Conservation (phyloP, 2,113 vertebrate genomes). For the Anthoscopus minutus region DNA sequence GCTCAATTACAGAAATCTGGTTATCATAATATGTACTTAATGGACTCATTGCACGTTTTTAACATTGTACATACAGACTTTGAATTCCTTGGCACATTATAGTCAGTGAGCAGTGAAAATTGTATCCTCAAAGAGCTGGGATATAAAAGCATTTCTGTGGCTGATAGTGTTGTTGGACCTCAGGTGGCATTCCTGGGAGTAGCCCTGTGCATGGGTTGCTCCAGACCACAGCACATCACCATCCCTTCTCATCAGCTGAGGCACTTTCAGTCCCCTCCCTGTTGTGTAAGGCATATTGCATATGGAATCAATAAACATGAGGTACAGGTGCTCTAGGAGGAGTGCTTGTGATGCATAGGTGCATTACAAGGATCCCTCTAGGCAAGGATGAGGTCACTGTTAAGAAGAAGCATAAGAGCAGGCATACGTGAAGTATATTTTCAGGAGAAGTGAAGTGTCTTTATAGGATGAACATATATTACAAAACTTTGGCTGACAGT, state of each 20-base stretch:
- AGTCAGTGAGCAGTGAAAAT: background rate
- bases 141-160: background rate
- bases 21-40: background rate
- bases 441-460: background rate
- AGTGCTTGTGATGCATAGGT: background rate
- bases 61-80: background rate
- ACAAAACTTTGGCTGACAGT: background rate
- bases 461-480: background rate
- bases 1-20: background rate
- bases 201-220: background rate
- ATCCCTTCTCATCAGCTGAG: background rate
- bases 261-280: background rate
- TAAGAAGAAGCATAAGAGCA: background rate
- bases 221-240: background rate
- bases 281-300: background rate
- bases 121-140: background rate
- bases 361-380: background rate
- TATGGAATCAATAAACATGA: background rate
- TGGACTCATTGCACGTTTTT: background rate
- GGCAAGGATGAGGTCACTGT: background rate
- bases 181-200: background rate
- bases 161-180: background rate
- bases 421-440: background rate
- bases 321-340: background rate
- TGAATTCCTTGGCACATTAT: background rate